phyloP scores from a whole-genome alignment of 2,888 invertebrate genomes.

The Schrankia costaestrigalis region DNA sequence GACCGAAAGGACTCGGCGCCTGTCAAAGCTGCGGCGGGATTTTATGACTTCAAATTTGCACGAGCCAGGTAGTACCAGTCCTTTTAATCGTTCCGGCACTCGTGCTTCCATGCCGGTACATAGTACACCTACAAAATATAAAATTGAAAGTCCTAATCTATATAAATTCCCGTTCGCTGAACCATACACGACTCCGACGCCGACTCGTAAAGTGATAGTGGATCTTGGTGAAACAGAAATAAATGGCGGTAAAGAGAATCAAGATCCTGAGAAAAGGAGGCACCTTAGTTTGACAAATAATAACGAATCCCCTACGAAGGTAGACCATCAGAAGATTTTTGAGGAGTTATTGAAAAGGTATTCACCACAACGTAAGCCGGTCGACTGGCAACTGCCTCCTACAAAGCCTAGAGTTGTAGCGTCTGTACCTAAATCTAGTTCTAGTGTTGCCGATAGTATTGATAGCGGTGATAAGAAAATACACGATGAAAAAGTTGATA shows the following conservation, averaged over 20 bases:
- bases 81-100: slow-evolving; percentile 59
- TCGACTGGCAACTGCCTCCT: slow-evolving; percentile 72
- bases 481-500: slow-evolving; percentile 37
- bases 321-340: slow-evolving; percentile 69
- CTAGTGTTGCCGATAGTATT: slow-evolving; percentile 53
- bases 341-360: slow-evolving; percentile 71
- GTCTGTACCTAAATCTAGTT: slow-evolving; percentile 66
- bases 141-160: slow-evolving; percentile 71
- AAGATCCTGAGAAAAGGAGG: slow-evolving; percentile 51
- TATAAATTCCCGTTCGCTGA: slow-evolving; percentile 77
- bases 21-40: slow-evolving; percentile 68
- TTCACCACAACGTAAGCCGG: slow-evolving; percentile 70
- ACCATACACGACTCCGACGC: slow-evolving; percentile 70
- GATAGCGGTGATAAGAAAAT: slow-evolving; percentile 47
- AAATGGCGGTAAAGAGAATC: slow-evolving; percentile 59
- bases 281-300: slow-evolving; percentile 55
- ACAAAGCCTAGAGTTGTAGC: slow-evolving; percentile 69
- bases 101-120: slow-evolving; percentile 66
- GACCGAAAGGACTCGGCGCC: slow-evolving; percentile 66
- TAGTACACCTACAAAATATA: slow-evolving; percentile 58
- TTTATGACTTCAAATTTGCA: slow-evolving; percentile 71
- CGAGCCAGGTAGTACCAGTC: slow-evolving; percentile 56
- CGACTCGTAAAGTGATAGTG: slow-evolving; percentile 58
- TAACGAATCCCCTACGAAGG: slow-evolving; percentile 48
- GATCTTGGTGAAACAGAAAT: slow-evolving; percentile 54